Base-by-base conservation (phyloP, 2,888 invertebrate genomes). In the Theretra japonica region DNA sequence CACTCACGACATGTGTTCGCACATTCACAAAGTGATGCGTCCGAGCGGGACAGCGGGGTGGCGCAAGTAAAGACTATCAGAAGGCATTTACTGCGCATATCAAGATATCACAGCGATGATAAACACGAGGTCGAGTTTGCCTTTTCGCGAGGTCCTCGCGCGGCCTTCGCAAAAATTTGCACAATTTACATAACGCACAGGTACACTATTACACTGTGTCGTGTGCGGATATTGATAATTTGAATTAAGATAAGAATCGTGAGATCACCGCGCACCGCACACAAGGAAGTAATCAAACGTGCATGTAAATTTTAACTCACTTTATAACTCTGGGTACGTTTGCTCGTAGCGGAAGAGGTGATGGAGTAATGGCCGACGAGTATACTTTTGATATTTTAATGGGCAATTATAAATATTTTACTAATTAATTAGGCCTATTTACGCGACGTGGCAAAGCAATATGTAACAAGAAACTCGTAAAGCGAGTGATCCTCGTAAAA, bases 91-190 rank as follows among this genome's bases (percentile, higher is more conserved):
- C 85, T 87, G 85, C 89, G 88, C 86, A 88, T 89, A 91, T 91
- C 89, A 87, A 87, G 85, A 88, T 91, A 92, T 90, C 90, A 87
- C 85, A 82, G 81, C 86, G 84, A 83, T 90, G 93, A 94, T 93
- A 94, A 91, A 84, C 82, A 72, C 91, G 90, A 94, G 93, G 93
- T 86, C 91, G 84, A 79, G 83, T 84, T 85, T 87, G 87, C 86
- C 41, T 88, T 91, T 92, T 90, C 84, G 90, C 91, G 90, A 91
- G 92, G 91, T 91, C 90, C 87, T 77, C 53, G 41, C 72, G 74
- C 83, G 88, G 84, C 93, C 93, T 93, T 92, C 89, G 86, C 83
- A 85, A 90, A 90, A 92, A 92, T 93, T 93, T 89, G 89, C 93
- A 85, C 86, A 85, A 90, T 90, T 91, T 91, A 90, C 90, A 92